A percentile compares a stretch with the other conserved stretches of the same genome.
phyloP scores from a whole-genome alignment of 1,140 invertebrate genomes.

The Psix sp. region DNA sequence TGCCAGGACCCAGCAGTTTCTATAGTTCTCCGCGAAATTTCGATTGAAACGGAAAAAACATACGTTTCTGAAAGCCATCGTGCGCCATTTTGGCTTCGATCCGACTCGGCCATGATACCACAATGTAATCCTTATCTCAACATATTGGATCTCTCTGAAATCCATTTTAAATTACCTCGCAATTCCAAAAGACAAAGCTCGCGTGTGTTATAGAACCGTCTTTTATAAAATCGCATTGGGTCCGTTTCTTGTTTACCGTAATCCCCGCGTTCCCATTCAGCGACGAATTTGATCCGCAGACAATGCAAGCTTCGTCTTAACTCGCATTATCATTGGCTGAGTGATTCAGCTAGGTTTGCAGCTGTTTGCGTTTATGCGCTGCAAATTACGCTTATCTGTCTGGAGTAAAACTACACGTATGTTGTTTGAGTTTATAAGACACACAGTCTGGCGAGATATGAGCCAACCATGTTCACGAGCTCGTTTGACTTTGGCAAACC shows the following conservation, averaged over 20 bases:
- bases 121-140: constrained; percentile 55
- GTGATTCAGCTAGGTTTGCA: constrained; percentile 11
- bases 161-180: constrained; percentile 53
- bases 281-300: background rate
- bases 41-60: constrained; percentile 56
- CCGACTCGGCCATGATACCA: constrained; percentile 26
- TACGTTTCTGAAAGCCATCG: constrained; percentile 52
- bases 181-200: constrained; percentile 48
- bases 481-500: constrained; percentile 37
- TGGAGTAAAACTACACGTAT: constrained; percentile 15
- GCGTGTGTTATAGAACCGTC: constrained; percentile 16
- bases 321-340: constrained; percentile 20
- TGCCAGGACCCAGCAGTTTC: constrained; percentile 23
- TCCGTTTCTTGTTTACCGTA: constrained; percentile 29
- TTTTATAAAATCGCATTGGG: constrained; percentile 26
- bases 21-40: constrained; percentile 51
- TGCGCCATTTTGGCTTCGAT: constrained; percentile 55
- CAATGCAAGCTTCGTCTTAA: constrained; percentile 10
- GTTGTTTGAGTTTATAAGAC: constrained; percentile 39
- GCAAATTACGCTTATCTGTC: constrained; percentile 36
- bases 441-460: constrained; percentile 27
- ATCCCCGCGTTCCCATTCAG: background rate
- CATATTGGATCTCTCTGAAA: constrained; percentile 48
- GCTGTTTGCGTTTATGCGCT: constrained; percentile 29
- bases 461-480: constrained; percentile 25